These are phyloP conservation scores for Acleris cristana DNA, from an alignment of 2,888 invertebrate species.

Conservation along the genomic window DNA sequence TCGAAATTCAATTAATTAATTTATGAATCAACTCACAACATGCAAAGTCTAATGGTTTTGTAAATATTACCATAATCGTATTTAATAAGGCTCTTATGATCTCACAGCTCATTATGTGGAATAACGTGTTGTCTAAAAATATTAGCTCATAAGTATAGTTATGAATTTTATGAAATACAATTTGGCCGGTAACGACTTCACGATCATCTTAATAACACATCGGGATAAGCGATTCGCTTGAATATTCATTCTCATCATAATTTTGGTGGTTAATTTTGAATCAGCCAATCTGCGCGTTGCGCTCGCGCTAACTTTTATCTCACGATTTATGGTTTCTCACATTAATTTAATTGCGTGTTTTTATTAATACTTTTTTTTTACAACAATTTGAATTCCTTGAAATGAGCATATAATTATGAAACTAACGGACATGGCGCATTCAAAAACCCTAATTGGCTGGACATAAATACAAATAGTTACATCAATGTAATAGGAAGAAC, in stretches of 20 bases:
- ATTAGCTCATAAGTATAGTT: slow-evolving; percentile 81
- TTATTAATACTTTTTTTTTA: slow-evolving; percentile 29
- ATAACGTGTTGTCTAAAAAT: slow-evolving; percentile 78
- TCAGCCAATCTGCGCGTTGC: slow-evolving; percentile 68
- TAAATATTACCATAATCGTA: slow-evolving; percentile 49
- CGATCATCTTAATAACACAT: slow-evolving; percentile 81
- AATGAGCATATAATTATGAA: too few species aligned
- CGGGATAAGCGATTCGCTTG: slow-evolving; percentile 78
- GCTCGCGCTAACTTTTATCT: slow-evolving; percentile 53
- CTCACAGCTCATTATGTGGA: slow-evolving; percentile 69
- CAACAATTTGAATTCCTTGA: background rate
- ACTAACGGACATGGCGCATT: too few species aligned
- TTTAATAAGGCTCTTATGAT: slow-evolving; percentile 32
- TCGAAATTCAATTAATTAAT: slow-evolving; percentile 1
- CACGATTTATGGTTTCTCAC: slow-evolving; percentile 70
- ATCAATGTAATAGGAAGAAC: background rate
- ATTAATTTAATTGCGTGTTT: slow-evolving; percentile 59
- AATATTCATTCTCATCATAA: slow-evolving; percentile 82
- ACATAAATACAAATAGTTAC: background rate
- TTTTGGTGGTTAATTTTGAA: slow-evolving; percentile 80
- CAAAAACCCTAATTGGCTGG: background rate
- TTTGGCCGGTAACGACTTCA: slow-evolving; percentile 79
- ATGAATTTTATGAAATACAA: slow-evolving; percentile 82
- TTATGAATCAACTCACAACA: slow-evolving; percentile 22
- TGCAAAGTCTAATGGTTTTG: slow-evolving; percentile 43